Percentiles rank a stretch among this genome's conserved stretches.
phyloP scores from a whole-genome alignment of 2,113 vertebrate genomes.

The Edolisoma coerulescens region DNA sequence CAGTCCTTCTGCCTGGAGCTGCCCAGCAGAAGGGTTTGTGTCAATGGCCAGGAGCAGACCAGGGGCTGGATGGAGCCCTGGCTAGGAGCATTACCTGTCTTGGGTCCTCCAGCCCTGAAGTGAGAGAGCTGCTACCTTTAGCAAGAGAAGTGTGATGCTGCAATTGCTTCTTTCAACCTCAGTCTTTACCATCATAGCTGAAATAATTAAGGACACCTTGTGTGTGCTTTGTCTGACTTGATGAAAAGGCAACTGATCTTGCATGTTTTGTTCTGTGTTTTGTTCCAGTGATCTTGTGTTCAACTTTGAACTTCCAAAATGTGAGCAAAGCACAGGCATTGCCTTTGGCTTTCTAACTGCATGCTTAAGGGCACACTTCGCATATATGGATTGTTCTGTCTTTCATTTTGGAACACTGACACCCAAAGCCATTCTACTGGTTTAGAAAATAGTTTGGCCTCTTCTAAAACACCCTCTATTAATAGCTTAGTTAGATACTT shows the following conservation, averaged over 20 bases:
- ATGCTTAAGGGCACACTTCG: not conserved
- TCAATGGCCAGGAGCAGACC: not conserved
- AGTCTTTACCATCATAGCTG: not conserved
- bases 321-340: not conserved
- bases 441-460: not conserved
- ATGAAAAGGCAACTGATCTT: not conserved
- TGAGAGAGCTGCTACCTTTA: not conserved
- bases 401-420: rapidly evolving
- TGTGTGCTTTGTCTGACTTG: not conserved
- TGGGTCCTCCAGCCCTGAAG: not conserved
- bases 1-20: not conserved
- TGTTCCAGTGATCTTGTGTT: not conserved
- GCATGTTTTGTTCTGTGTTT: not conserved
- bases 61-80: not conserved
- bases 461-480: not conserved
- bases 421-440: not conserved
- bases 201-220: not conserved
- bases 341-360: not conserved
- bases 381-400: not conserved
- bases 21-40: not conserved
- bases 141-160: not conserved
- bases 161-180: not conserved
- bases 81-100: not conserved
- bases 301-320: not conserved
- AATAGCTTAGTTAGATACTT: not conserved